Conservation (phyloP, 1,140 invertebrate species). For the Drosophila azteca region DNA sequence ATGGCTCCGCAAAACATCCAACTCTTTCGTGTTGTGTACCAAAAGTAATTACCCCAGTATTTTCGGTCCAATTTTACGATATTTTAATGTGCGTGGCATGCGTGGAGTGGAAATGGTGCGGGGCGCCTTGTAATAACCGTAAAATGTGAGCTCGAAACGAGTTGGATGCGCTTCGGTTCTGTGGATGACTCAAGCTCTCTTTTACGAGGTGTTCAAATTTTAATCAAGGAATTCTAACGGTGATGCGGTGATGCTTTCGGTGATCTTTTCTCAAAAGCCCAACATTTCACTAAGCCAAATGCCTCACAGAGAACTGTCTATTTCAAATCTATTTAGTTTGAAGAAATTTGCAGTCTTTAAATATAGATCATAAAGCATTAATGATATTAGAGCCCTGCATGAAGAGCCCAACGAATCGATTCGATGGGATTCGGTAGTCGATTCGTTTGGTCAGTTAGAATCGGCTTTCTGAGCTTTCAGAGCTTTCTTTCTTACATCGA, state of each 20-base stretch:
- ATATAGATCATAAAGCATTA: no score
- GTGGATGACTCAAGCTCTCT: constrained; percentile 52
- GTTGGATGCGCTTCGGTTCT: constrained; percentile 20
- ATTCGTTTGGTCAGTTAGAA: no score
- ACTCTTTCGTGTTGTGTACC: constrained; percentile 16
- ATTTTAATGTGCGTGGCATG: constrained; percentile 69
- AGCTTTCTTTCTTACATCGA: no score
- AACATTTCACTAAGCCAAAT: not conserved
- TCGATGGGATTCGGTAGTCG: no score
- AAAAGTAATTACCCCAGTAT: constrained; percentile 50
- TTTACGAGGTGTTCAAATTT: constrained; percentile 12
- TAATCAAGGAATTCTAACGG: constrained; percentile 43
- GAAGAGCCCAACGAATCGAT: no score
- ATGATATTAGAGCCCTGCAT: no score
- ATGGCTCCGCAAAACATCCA: constrained; percentile 46
- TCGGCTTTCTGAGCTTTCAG: no score
- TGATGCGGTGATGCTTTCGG: constrained; percentile 2
- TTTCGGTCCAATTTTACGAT: constrained; percentile 52
- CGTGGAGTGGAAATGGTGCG: constrained; percentile 10
- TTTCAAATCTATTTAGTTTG: not conserved
- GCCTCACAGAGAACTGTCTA: no score
- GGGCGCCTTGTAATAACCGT: constrained; percentile 58
- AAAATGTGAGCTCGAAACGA: constrained; percentile 52
- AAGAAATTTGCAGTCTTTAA: not conserved
- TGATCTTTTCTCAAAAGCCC: constrained; percentile 17